A percentile compares a stretch with the other conserved stretches of the same genome.
These are phyloP conservation scores for Cephus spinipes DNA, from an alignment of 2,888 invertebrate species.

Conservation along the genomic window DNA sequence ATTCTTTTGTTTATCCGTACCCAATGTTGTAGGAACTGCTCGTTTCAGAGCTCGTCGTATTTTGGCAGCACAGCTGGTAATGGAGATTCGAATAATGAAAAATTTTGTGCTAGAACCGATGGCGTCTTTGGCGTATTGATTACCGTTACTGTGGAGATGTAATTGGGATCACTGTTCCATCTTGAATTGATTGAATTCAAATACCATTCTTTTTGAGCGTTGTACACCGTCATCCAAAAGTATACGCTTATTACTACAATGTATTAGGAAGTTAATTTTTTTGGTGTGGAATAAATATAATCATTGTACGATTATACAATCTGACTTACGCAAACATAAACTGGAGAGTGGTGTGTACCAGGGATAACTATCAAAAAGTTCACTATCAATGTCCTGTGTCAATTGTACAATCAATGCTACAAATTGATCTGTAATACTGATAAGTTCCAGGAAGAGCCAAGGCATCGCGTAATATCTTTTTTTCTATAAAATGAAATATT, in stretches of 20 bases:
- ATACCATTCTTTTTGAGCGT: conserved; percentile 52
- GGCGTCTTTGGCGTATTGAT: conserved; percentile 55
- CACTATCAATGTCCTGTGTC: conserved; percentile 31
- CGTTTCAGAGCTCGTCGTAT: conserved; percentile 28
- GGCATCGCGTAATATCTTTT: conserved; percentile 53
- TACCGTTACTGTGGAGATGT: conserved; percentile 15
- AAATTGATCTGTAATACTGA: conserved; percentile 58
- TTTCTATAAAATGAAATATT: conserved; percentile 48
- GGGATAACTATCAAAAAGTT: conserved; percentile 38
- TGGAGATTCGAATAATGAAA: conserved; percentile 42
- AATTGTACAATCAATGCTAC: conserved; percentile 51
- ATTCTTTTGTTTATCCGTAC: not conserved
- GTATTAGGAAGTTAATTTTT: conserved; percentile 6
- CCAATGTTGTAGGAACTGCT: not conserved
- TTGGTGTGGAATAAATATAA: not conserved
- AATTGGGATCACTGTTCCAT: conserved; percentile 14
- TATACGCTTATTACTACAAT: conserved; percentile 52
- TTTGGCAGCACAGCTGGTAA: conserved; percentile 33
- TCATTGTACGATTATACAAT: not conserved
- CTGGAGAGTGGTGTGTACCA: conserved; percentile 57
- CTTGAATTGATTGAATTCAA: conserved; percentile 18
- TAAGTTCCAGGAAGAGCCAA: conserved; percentile 61
- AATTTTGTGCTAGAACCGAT: conserved; percentile 51
- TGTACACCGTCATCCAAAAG: conserved; percentile 57
- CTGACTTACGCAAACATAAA: conserved; percentile 54